Conservation (phyloP, 2,797 vertebrate species). For the Echeneis naucrates region DNA sequence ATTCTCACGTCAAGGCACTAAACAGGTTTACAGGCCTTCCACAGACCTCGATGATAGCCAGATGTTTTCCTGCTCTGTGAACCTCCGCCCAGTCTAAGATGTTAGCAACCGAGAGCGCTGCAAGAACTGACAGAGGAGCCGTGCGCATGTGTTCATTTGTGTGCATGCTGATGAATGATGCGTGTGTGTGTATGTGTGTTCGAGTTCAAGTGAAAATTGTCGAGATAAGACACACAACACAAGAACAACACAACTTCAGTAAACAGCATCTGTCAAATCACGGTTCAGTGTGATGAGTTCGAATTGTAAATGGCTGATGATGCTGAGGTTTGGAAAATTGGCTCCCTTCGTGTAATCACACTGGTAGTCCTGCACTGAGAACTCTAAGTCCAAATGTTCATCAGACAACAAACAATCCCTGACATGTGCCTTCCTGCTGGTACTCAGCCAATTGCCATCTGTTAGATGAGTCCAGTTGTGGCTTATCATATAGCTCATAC, state of each 20-base stretch:
- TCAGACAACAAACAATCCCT: slow-evolving; percentile 24
- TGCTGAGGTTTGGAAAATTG: slow-evolving; percentile 64
- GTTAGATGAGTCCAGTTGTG: slow-evolving; percentile 50
- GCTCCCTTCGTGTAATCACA: slow-evolving; percentile 62
- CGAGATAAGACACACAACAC: slow-evolving; percentile 45
- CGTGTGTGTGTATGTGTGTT: slow-evolving; percentile 5
- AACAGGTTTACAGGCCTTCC: slow-evolving; percentile 69
- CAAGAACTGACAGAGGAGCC: slow-evolving; percentile 26
- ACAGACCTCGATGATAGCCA: slow-evolving; percentile 69
- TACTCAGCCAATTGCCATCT: slow-evolving; percentile 14
- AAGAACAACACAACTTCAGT: slow-evolving; percentile 36
- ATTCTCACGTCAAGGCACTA: slow-evolving; percentile 67
- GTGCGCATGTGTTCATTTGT: slow-evolving; percentile 28
- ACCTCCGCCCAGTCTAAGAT: slow-evolving; percentile 52
- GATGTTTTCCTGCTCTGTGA: slow-evolving; percentile 73
- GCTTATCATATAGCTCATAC: slow-evolving; percentile 46
- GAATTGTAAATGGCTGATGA: slow-evolving; percentile 53
- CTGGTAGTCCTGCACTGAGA: slow-evolving; percentile 36
- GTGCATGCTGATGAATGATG: neutral
- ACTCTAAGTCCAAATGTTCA: slow-evolving; percentile 48
- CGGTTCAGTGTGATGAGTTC: slow-evolving; percentile 22
- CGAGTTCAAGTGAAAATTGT: slow-evolving; percentile 31
- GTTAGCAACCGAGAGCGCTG: slow-evolving; percentile 39
- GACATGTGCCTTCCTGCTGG: slow-evolving; percentile 4
- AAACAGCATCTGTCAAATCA: slow-evolving; percentile 54